Base-by-base conservation (phyloP, 2,113 vertebrate genomes). In the Ammodramus savannarum region DNA sequence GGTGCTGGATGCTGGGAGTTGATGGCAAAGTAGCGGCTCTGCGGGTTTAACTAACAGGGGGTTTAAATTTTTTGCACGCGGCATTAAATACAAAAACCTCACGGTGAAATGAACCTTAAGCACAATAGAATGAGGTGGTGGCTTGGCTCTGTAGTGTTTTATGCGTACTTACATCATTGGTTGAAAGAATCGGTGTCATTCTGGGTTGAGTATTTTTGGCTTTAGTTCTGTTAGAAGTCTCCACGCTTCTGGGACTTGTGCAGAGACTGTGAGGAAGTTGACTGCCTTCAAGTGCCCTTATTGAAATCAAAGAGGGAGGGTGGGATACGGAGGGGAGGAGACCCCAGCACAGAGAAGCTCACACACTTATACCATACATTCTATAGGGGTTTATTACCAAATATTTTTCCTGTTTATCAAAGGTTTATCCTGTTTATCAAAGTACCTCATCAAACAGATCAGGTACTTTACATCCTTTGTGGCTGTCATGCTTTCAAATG, bases 111-210 rank as follows among this genome's bases (percentile, higher is more conserved):
- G 20, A 55, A 12, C 68, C 13, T 32, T 18, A 15, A 73, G 3
- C 52, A 2, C 74, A 32, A 12, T 6, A 32, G 48, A 23, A 14
- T 19, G 83, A 59, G 72, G n/a, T 1, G 32, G 13, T 13, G 2
- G 4, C 21, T 39, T 13, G 48, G 61, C 38, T 89, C 34, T n/a
- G 0, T 8, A 7, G 27, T 34, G 58, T 57, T 71, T 36, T 7
- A 0, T 23, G n/a, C 20, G 0, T 18, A 3, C 16, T 31, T 27
- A 14, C 10, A 26, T 46, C 9, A 1, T 32, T 54, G 58, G 26
- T 20, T 63, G n/a, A 48, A 61, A 46, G 52, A 51, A 16, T 13
- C 0, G 1, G 15, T 55, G 59, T 41, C 6, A 0, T n/a, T 78
- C 7, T 26, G 65, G 43, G 13, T 32, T 38, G 55, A 58, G 49